A percentile compares a stretch with the other conserved stretches of the same genome.
These are phyloP conservation scores for Sebastiscus albofasciatus DNA, from an alignment of 2,797 vertebrate species.

Conservation along the genomic window DNA sequence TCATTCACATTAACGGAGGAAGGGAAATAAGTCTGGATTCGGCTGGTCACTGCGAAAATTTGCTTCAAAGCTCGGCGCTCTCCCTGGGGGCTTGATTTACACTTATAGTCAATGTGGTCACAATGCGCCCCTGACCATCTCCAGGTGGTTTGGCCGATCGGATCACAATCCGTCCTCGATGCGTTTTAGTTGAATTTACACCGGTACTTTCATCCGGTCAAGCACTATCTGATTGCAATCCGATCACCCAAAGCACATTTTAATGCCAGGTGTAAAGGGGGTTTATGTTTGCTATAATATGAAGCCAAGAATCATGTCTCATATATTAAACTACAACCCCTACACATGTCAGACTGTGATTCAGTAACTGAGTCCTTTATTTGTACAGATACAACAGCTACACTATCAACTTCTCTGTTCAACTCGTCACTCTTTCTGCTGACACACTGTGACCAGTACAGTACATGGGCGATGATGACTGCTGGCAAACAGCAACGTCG, in stretches of 20 bases:
- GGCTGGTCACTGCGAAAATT: too few species aligned
- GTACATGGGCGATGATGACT: background rate
- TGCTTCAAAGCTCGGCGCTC: too few species aligned
- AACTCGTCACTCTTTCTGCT: constrained; percentile 11
- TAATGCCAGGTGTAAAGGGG: background rate
- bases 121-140: too few species aligned
- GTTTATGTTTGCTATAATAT: background rate
- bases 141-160: too few species aligned
- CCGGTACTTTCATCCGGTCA: background rate
- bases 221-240: background rate
- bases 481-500: background rate
- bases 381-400: constrained; percentile 41
- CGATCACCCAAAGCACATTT: background rate
- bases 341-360: background rate
- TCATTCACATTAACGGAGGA: too few species aligned
- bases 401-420: constrained; percentile 3
- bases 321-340: constrained; percentile 2
- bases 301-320: background rate
- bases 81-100: too few species aligned
- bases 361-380: constrained; percentile 48
- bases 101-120: too few species aligned
- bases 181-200: background rate
- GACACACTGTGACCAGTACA: constrained; percentile 1
- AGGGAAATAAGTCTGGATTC: too few species aligned
- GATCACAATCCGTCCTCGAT: too few species aligned